Evolutionary conservation across 2,113 vertebrate species (phyloP), one percentile per base, ranked within the genome.

Genomic region (Opisthocomus hoazin): DNA sequence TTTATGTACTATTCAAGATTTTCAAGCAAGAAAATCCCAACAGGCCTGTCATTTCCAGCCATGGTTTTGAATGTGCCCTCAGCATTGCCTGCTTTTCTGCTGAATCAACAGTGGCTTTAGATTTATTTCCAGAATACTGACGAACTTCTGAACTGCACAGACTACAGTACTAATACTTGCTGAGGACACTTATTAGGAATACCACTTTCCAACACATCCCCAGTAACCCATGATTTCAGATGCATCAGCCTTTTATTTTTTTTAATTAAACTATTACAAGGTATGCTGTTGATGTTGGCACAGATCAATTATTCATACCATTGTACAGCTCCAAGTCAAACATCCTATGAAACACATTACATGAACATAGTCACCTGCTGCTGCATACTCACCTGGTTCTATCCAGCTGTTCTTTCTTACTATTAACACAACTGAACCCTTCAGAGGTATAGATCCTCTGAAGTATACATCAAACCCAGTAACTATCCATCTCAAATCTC

Each of bases 251-350:
- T 89, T 87, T 96, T 76, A 50, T 74, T 81, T 69, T 60, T 30
- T n/a, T 22, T 30, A 3, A 91, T 91, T 76, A 94, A 94, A 78
- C 76, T 94, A 91, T 95, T 81, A 93, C 50, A 87, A 97, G 87
- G 53, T 75, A 79, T 6, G 61, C 61, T 96, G 96, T 96, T 97
- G 93, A 65, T 95, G 91, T 94, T 97, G 91, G 96, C 95, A 96
- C 69, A 75, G 61, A 75, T 94, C 69, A 97, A 94, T 95, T 93
- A 91, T 92, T 96, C 89, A 93, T 75, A 65, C 84, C 78, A 68
- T 84, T 93, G 80, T 75, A 76, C 8, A 1, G 57, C 45, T 97
- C 94, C 89, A 96, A 93, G 84, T 51, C 84, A 95, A 95, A 93
- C 89, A 96, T 60, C 56, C 65, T 48, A 64, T 91, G 70, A 89